Evolutionary conservation across 2,888 invertebrate genomes (phyloP).

Genomic region (Drosophila multiciliata): DNA sequence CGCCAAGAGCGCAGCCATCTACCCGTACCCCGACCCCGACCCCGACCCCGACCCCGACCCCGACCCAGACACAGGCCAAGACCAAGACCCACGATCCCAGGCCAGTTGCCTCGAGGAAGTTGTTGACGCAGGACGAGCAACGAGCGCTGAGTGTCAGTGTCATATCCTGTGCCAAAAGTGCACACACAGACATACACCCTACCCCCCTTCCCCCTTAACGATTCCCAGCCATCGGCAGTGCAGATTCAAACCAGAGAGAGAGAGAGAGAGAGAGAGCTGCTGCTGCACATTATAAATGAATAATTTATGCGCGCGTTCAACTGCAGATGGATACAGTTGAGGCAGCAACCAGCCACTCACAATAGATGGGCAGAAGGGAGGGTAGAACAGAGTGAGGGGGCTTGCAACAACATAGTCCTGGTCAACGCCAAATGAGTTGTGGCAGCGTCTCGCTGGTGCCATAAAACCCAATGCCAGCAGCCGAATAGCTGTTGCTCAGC

Average conservation of each 20-base stretch:
- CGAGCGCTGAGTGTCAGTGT: constrained; percentile 76
- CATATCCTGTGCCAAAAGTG: constrained; percentile 80
- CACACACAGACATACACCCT: constrained; percentile 65
- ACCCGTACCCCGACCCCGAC: neutral
- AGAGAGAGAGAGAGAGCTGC: constrained; percentile 27
- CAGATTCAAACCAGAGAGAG: constrained; percentile 19
- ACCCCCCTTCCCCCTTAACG: neutral
- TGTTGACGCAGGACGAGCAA: constrained; percentile 75
- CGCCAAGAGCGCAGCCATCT: constrained; percentile 61
- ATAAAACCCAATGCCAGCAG: constrained; percentile 55
- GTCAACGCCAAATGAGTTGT: constrained; percentile 79
- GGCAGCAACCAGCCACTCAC: constrained; percentile 52
- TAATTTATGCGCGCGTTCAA: constrained; percentile 76
- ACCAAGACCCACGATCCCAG: constrained; percentile 3
- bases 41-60: neutral
- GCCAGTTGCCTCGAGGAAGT: constrained; percentile 63
- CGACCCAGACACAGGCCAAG: constrained; percentile 11
- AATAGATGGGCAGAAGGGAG: constrained; percentile 11
- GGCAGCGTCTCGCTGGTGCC: constrained; percentile 74
- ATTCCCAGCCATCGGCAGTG: neutral
- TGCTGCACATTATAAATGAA: constrained; percentile 80
- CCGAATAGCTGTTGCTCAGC: constrained; percentile 64
- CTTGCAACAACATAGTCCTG: constrained; percentile 51
- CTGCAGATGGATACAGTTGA: constrained; percentile 73
- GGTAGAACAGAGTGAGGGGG: constrained; percentile 5